A percentile compares a stretch with the other conserved stretches of the same genome.
Conservation (phyloP, 2,888 invertebrate genomes). For the Xanthia togata region DNA sequence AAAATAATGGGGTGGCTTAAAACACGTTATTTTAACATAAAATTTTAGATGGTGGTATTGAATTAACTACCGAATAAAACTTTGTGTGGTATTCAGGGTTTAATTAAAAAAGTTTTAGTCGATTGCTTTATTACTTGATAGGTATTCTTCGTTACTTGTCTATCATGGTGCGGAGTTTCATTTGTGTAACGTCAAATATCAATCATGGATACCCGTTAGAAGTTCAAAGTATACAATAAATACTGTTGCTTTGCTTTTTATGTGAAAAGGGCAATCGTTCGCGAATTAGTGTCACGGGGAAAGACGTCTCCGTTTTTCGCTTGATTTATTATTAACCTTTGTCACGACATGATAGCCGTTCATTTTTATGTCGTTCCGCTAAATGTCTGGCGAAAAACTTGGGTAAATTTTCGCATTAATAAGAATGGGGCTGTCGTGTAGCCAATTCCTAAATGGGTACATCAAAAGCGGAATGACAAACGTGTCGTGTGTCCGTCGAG, state of each 20-base stretch:
- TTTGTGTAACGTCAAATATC: constrained; percentile 51
- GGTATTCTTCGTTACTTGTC: constrained; percentile 55
- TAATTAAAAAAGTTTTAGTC: constrained; percentile 67
- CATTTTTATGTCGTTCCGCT: constrained; percentile 39
- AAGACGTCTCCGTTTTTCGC: constrained; percentile 33
- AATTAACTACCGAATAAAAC: constrained; percentile 61
- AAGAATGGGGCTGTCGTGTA: constrained; percentile 48
- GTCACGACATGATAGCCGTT: constrained; percentile 55
- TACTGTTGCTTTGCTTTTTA: constrained; percentile 37
- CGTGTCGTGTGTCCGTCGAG: constrained; percentile 61
- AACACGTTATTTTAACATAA: constrained; percentile 49
- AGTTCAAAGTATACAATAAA: constrained; percentile 34
- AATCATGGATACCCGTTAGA: constrained; percentile 24
- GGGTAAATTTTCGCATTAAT: constrained; percentile 41
- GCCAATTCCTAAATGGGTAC: constrained; percentile 49
- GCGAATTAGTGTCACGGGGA: constrained; percentile 47
- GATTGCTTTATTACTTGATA: constrained; percentile 62
- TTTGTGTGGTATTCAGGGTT: constrained; percentile 53
- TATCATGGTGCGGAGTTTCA: constrained; percentile 44
- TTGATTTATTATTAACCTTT: constrained; percentile 62
- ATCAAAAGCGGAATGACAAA: constrained; percentile 63
- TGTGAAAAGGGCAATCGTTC: constrained; percentile 43
- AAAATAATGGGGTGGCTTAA: constrained; percentile 41
- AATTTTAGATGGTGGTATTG: constrained; percentile 45
- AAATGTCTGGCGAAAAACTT: constrained; percentile 38